Base-by-base conservation (phyloP, 1,140 invertebrate genomes). In the Macrotrachela quadricornifera region DNA sequence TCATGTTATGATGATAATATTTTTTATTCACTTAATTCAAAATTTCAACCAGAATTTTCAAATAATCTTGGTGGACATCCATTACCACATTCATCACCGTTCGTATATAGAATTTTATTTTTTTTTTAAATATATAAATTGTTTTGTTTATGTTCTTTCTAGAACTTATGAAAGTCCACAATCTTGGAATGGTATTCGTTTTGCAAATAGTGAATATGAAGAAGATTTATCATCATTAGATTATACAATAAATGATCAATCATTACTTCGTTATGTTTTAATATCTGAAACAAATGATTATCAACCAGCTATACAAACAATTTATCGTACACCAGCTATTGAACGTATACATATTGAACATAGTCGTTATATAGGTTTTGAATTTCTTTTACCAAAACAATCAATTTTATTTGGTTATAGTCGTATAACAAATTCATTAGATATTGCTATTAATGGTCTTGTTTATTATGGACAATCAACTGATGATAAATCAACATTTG, bases 401-500 rank as follows among this genome's bases (percentile, higher is more conserved):
- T 41, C 51, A 8, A 12, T 10, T 9, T 37, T 53, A 15, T 48
- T 53, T 46, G 46, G 38, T 18, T 41, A 47, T 13, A 30, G 46
- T 21, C 42, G 15, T 0, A 48, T 53, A 38, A 43, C 14, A 11
- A 39, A 36, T 21, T 45, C 46, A 14, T n/a, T 54, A 3, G 46
- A 44, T 18, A 49, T 46, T 17, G 53, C 46, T 10, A 30, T 49
- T 14, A 48, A 54, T 15, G 13, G 18, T 39, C n/a, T 54, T 12
- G 43, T 46, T 17, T 39, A 43, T 30, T 46, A 48, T 30, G 47
- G 21, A 13, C 46, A 53, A 38, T 46, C 51, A 15, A 53, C 51
- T 10, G 51, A 53, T 47, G 44, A 53, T 42, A 53, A 53, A 47
- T 53, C 51, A n/a, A 46, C 40, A 18, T 53, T 53, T 47, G 40